phyloP scores from a whole-genome alignment of 2,113 vertebrate species.

The Forbesichthys agassizii region DNA sequence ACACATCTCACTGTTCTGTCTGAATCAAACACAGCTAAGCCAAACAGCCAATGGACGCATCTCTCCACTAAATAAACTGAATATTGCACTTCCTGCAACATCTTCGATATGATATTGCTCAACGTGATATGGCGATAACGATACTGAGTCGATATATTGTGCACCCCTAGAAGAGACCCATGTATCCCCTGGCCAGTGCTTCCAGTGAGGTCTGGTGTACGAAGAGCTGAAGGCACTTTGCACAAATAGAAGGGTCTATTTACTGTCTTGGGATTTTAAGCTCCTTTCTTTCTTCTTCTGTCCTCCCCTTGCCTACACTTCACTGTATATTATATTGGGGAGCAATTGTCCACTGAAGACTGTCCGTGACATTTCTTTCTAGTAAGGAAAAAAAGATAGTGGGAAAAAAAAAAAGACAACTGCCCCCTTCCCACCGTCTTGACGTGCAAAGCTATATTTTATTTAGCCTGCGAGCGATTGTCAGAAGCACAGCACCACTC shows the following conservation, averaged over 20 bases:
- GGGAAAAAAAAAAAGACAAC: conserved; percentile 43
- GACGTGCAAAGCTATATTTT: conserved; percentile 66
- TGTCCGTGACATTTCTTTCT: conserved; percentile 60
- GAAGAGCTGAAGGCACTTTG: conserved; percentile 13
- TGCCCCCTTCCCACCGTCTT: conserved; percentile 48
- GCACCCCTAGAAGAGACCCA: too few relatives aligned
- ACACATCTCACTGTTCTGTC: too few relatives aligned
- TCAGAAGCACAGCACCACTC: conserved; percentile 50
- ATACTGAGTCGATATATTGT: too few relatives aligned
- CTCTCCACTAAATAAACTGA: too few relatives aligned
- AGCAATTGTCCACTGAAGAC: conserved; percentile 31
- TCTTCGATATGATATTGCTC: too few relatives aligned
- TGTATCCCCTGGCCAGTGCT: too few relatives aligned
- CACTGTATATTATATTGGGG: conserved; percentile 33
- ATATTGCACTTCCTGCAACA: too few relatives aligned
- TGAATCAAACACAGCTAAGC: too few relatives aligned
- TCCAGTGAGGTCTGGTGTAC: too few relatives aligned
- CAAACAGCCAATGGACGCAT: too few relatives aligned
- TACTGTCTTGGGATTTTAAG: conserved; percentile 24
- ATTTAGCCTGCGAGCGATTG: conserved; percentile 66
- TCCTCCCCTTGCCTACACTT: conserved; percentile 21
- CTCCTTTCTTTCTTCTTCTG: conserved; percentile 5
- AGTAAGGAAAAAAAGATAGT: background rate
- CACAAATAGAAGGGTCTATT: conserved; percentile 42
- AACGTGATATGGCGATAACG: too few relatives aligned